Evolutionary conservation across 2,888 invertebrate species (phyloP).

Genomic region (Stenoptilia bipunctidactyla): DNA sequence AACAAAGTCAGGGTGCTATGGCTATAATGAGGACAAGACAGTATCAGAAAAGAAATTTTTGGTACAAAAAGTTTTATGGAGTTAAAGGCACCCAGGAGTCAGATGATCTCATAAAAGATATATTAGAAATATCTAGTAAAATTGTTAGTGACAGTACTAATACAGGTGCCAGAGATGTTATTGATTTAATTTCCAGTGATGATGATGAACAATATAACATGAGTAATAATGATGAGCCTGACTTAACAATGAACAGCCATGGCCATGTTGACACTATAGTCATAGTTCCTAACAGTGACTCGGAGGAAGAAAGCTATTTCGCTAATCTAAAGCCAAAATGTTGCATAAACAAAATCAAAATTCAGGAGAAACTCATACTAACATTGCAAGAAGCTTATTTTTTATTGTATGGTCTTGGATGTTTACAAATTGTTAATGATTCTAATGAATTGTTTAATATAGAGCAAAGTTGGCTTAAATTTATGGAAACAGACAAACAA

Average conservation of each 20-base stretch:
- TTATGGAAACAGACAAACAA: slow-evolving; percentile 64
- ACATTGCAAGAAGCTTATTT: slow-evolving; percentile 85
- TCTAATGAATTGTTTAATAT: slow-evolving; percentile 60
- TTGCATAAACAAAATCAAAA: slow-evolving; percentile 68
- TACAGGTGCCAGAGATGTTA: slow-evolving; percentile 37
- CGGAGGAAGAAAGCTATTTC: slow-evolving; percentile 74
- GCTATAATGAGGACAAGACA: slow-evolving; percentile 72
- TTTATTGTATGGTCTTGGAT: slow-evolving; percentile 75
- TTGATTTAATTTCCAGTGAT: slow-evolving; percentile 60
- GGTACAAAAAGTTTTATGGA: slow-evolving; percentile 53
- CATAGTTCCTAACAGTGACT: slow-evolving; percentile 76
- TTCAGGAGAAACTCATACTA: slow-evolving; percentile 76
- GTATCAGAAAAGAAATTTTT: slow-evolving; percentile 69
- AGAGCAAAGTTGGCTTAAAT: slow-evolving; percentile 70
- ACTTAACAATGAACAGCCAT: neutral
- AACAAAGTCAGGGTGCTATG: slow-evolving; percentile 33
- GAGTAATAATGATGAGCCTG: neutral
- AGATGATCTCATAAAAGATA: slow-evolving; percentile 36
- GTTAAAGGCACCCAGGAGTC: slow-evolving; percentile 22
- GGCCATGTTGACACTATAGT: slow-evolving; percentile 34
- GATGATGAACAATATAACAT: slow-evolving; percentile 18
- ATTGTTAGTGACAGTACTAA: slow-evolving; percentile 34
- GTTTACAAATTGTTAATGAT: slow-evolving; percentile 72
- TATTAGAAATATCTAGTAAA: slow-evolving; percentile 35
- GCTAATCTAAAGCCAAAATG: slow-evolving; percentile 71